Evolutionary conservation across 2,888 invertebrate species (phyloP).

Genomic region (Noctua comes): DNA sequence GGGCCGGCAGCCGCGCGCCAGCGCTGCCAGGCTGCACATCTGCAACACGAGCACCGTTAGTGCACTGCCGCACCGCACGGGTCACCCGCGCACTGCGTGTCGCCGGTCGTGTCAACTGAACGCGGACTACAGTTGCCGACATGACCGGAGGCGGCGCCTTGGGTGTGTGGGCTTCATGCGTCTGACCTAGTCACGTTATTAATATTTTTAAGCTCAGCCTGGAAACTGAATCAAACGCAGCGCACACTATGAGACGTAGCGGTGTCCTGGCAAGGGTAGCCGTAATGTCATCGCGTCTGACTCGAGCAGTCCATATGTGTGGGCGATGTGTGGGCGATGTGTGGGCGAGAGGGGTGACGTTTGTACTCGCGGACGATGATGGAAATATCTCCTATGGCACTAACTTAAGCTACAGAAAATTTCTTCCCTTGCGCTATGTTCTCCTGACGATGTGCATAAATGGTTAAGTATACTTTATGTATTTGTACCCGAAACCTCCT

Average conservation of each 20-base stretch:
- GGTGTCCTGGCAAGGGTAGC: conserved; percentile 11
- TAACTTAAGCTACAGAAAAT: neutral
- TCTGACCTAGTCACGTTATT: neutral
- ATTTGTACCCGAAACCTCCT: neutral
- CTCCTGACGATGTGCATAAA: neutral
- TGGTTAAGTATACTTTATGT: neutral
- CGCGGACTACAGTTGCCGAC: too few relatives aligned
- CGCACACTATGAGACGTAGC: neutral
- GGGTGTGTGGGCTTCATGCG: neutral
- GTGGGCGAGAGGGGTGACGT: neutral
- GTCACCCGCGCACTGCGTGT: too few relatives aligned
- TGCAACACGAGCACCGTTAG: conserved; percentile 69
- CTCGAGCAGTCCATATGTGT: neutral
- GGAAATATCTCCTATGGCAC: neutral
- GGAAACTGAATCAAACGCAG: neutral
- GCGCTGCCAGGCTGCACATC: conserved; percentile 89
- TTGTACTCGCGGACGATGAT: neutral
- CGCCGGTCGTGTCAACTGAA: too few relatives aligned
- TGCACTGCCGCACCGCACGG: neutral
- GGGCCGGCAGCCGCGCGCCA: conserved; percentile 90
- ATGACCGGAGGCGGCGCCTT: too few relatives aligned
- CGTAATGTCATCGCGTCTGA: neutral
- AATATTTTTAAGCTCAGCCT: neutral
- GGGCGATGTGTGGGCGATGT: neutral
- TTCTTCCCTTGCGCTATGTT: neutral